Evolutionary conservation across 1,140 invertebrate genomes (phyloP).

Genomic region (Galleria mellonella): DNA sequence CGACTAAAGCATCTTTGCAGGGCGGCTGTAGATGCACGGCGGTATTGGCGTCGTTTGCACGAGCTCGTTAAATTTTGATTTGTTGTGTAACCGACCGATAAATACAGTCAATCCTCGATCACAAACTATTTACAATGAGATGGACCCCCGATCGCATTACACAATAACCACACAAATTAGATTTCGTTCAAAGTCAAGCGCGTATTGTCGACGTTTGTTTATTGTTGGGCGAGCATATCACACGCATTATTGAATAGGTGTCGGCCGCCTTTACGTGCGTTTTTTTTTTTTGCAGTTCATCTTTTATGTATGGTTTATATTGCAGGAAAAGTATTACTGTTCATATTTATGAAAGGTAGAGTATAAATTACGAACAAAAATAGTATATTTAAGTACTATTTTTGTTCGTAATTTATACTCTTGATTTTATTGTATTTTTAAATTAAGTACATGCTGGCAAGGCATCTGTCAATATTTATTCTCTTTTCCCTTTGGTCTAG

Average conservation of each 20-base stretch:
- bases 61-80: conserved; percentile 69
- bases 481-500: too few species aligned
- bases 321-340: too few species aligned
- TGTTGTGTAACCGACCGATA: conserved; percentile 69
- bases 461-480: too few species aligned
- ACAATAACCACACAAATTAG: conserved; percentile 72
- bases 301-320: too few species aligned
- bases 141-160: conserved; percentile 50
- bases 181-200: conserved; percentile 68
- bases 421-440: too few species aligned
- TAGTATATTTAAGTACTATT: too few species aligned
- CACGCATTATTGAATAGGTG: conserved; percentile 48
- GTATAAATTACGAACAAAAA: too few species aligned
- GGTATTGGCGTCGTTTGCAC: conserved; percentile 33
- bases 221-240: conserved; percentile 55
- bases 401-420: too few species aligned
- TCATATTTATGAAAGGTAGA: too few species aligned
- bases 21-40: conserved; percentile 23
- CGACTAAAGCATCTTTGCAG: conserved; percentile 38
- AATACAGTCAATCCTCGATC: conserved; percentile 45
- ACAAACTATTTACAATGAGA: conserved; percentile 34
- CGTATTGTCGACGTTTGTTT: conserved; percentile 60
- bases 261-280: conserved; percentile 44
- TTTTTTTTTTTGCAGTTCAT: conserved; percentile 9
- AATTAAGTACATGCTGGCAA: too few species aligned